phyloP scores from a whole-genome alignment of 2,888 invertebrate genomes.

The Macrosiphum euphorbiae region DNA sequence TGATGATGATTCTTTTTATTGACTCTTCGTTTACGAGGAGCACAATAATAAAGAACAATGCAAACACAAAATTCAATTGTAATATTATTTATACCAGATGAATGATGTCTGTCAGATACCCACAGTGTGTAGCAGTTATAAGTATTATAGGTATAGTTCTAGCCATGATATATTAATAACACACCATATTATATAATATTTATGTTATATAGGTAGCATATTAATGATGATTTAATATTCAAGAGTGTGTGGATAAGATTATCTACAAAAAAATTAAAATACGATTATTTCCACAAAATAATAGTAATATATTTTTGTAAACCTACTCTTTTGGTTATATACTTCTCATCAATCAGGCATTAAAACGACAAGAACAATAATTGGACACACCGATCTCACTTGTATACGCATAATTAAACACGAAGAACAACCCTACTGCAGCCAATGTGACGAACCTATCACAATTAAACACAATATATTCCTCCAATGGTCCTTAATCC shows the following conservation, averaged over 20 bases:
- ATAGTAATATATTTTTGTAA: background rate
- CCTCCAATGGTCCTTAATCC: too few relatives aligned
- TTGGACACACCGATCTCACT: too few relatives aligned
- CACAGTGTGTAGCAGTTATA: background rate
- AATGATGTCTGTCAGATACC: background rate
- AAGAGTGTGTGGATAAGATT: background rate
- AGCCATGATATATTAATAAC: too few relatives aligned
- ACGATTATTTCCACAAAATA: background rate
- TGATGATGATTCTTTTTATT: too few relatives aligned
- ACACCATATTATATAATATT: background rate
- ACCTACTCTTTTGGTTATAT: background rate
- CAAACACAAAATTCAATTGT: conserved; percentile 31
- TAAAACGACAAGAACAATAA: too few relatives aligned
- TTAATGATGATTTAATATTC: background rate
- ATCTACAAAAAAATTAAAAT: background rate
- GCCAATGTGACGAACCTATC: too few relatives aligned
- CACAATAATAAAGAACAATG: conserved; percentile 16
- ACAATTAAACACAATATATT: too few relatives aligned
- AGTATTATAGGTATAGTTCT: background rate
- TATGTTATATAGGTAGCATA: background rate
- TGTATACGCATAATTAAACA: too few relatives aligned
- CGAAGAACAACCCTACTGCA: too few relatives aligned
- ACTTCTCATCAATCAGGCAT: too few relatives aligned
- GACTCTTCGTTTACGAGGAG: too few relatives aligned
- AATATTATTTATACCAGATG: background rate